Conservation (phyloP, 2,888 invertebrate genomes). For the Eupelmus urozonus region DNA sequence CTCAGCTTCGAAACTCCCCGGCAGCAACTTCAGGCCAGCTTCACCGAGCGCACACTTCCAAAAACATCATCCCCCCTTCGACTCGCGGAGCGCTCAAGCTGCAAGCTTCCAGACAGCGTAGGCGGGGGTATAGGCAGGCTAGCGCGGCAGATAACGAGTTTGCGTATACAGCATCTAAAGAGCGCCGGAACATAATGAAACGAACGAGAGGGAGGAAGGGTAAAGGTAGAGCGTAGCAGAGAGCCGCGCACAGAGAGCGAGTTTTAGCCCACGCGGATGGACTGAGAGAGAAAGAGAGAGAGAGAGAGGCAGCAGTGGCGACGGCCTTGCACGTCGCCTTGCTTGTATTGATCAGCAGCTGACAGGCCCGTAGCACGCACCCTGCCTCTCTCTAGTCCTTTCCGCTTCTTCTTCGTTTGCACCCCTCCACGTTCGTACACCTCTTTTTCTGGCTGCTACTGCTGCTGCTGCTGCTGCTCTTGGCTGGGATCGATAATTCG, state of each 20-base stretch:
- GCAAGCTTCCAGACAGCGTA: too few species aligned
- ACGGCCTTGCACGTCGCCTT: slow-evolving; percentile 75
- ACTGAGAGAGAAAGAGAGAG: slow-evolving; percentile 4
- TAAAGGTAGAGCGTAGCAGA: neutral
- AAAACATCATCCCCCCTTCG: neutral
- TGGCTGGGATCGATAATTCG: slow-evolving; percentile 48
- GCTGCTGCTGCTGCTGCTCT: neutral
- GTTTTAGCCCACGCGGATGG: slow-evolving; percentile 70
- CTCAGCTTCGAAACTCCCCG: neutral
- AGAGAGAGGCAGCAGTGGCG: neutral
- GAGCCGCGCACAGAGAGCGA: slow-evolving; percentile 25
- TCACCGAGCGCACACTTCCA: neutral
- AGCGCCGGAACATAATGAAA: neutral
- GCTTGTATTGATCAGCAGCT: slow-evolving; percentile 75
- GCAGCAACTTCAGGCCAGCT: neutral
- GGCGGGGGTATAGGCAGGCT: too few species aligned
- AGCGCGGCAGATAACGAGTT: neutral
- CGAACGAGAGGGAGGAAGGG: slow-evolving; percentile 8
- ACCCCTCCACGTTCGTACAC: slow-evolving; percentile 16
- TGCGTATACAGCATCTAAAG: neutral
- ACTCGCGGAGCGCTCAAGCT: slow-evolving; percentile 7
- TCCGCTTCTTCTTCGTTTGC: slow-evolving; percentile 1
- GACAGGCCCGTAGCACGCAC: slow-evolving; percentile 70
- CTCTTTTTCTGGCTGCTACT: neutral
- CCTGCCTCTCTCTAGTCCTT: slow-evolving; percentile 63